A percentile compares a stretch with the other conserved stretches of the same genome.
Conservation (phyloP, 2,888 invertebrate genomes). For the Drosophila nigritarsus region DNA sequence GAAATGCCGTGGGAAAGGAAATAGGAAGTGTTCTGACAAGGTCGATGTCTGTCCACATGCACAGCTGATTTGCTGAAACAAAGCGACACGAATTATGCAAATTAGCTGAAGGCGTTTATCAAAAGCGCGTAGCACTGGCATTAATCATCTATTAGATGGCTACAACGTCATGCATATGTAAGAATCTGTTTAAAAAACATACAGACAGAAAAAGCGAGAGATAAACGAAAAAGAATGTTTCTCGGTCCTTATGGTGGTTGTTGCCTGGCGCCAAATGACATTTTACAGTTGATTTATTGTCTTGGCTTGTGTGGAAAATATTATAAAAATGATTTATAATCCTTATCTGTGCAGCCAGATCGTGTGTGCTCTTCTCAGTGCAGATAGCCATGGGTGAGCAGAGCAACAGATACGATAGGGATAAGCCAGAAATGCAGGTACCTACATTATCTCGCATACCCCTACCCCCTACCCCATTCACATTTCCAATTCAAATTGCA, state of each 20-base stretch:
- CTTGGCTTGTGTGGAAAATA: constrained; percentile 70
- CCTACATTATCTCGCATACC: background rate
- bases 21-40: constrained; percentile 32
- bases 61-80: constrained; percentile 32
- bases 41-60: constrained; percentile 44
- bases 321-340: constrained; percentile 77
- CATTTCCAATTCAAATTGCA: constrained; percentile 31
- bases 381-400: constrained; percentile 50
- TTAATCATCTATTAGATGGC: constrained; percentile 71
- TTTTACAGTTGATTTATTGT: constrained; percentile 74
- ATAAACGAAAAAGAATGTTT: constrained; percentile 25
- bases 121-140: constrained; percentile 67
- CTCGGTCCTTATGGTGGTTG: constrained; percentile 51
- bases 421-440: constrained; percentile 34
- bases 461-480: background rate
- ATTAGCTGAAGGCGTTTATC: constrained; percentile 63
- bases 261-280: constrained; percentile 75
- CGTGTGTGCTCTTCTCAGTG: constrained; percentile 59
- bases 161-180: constrained; percentile 67
- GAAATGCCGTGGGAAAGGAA: constrained; percentile 43
- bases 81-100: constrained; percentile 69
- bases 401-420: constrained; percentile 36
- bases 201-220: constrained; percentile 14
- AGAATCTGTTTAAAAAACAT: constrained; percentile 52
- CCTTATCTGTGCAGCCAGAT: constrained; percentile 71